Evolutionary conservation across 2,113 vertebrate genomes (phyloP).

Genomic region (Pandion haliaetus): DNA sequence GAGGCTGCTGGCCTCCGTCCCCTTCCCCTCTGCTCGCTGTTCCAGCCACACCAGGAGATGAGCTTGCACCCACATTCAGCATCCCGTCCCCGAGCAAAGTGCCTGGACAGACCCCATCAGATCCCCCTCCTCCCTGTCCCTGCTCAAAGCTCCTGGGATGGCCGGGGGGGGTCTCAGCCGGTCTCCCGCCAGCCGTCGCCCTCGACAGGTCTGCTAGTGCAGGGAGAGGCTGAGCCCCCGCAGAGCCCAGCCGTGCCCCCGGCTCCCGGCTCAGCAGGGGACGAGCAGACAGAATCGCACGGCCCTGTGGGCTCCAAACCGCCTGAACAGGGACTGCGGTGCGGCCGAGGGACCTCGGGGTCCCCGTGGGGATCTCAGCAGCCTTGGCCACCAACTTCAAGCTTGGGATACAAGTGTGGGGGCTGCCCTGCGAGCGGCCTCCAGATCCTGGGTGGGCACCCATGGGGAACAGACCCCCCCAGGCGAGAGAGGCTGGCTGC

Average conservation of each 20-base stretch:
- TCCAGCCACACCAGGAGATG: accelerated
- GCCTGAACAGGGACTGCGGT: background rate
- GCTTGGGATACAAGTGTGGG: background rate
- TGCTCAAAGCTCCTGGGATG: background rate
- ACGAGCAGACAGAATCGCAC: accelerated
- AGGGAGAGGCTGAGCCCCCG: background rate
- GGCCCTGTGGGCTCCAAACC: background rate
- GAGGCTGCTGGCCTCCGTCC: background rate
- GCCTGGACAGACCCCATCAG: background rate
- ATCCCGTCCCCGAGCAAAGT: background rate
- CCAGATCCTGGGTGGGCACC: background rate
- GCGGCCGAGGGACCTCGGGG: background rate
- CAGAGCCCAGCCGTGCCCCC: background rate
- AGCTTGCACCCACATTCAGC: background rate
- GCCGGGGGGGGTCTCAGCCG: background rate
- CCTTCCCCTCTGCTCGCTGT: background rate
- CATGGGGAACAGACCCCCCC: background rate
- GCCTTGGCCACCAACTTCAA: background rate
- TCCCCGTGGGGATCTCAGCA: background rate
- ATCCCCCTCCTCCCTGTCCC: too few species aligned
- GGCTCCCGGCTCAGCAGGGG: background rate
- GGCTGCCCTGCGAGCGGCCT: accelerated
- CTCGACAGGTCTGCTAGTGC: accelerated
- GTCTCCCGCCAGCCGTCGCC: background rate
- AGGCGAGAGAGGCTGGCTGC: background rate